Base-by-base conservation (phyloP, 2,113 vertebrate species). In the Platichthys stellatus region DNA sequence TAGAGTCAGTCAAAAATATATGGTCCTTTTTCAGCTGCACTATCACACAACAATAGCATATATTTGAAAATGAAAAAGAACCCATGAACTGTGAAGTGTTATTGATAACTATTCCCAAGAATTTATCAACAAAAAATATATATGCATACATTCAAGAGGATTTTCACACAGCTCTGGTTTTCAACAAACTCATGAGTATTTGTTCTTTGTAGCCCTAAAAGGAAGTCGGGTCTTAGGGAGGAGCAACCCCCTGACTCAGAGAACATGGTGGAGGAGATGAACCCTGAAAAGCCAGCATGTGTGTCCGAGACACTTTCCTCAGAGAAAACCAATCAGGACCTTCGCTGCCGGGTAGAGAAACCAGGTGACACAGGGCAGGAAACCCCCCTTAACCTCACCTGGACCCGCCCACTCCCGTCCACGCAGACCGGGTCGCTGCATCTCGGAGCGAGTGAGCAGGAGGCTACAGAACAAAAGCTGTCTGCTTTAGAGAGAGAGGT, bases 401-500 rank as follows among this genome's bases (percentile, higher is more conserved):
- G 85, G 82, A 68, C 51, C 51, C 67, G 83, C 63, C 54, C 76
- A 0, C 53, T 77, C 8, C 53, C 83, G 14, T 75, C 82, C 59
- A 73, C 92, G 31, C 92, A 94, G 85, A 93, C 89, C 0, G 75
- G 68, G 63, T 15, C 68, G 1, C 72, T 79, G 72, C 60, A 78
- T n/a, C 23, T 70, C 0, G 86, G 91, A 7, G 78, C 64, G 11
- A 64, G 49, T 0, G 89, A 93, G 26, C 40, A 53, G 0, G 84
- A 85, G 1, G 69, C 74, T 2, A 81, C 89, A 17, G 2, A 70
- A 7, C 85, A 86, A 62, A 93, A 65, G 71, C 82, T 94, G 60
- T 82, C 81, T 1, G 66, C 23, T 14, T 69, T 94, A 43, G 92
- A 94, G 74, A 90, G 81, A 38, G 92, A 94, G 70, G 80, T 85